phyloP scores from a whole-genome alignment of 2,113 vertebrate genomes.

The Thalassoma bifasciatum region DNA sequence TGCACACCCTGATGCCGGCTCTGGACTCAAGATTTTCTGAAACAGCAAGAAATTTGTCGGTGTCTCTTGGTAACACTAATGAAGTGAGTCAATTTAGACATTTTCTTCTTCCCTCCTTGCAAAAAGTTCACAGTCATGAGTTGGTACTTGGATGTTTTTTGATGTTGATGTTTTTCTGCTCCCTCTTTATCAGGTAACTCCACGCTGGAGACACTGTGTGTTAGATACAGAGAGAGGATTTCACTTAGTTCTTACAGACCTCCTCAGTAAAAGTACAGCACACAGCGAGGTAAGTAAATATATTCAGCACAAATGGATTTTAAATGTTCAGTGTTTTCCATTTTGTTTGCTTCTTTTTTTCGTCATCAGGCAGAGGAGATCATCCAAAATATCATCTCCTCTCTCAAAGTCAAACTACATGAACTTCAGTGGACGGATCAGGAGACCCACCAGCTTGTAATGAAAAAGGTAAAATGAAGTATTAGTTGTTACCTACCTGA shows the following conservation, averaged over 20 bases:
- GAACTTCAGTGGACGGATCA: conserved; percentile 72
- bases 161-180: conserved; percentile 8
- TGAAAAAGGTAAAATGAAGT: conserved; percentile 74
- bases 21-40: conserved; percentile 80
- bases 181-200: conserved; percentile 60
- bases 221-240: conserved; percentile 78
- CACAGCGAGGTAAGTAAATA: conserved; percentile 65
- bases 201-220: conserved; percentile 82
- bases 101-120: neutral
- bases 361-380: conserved; percentile 76
- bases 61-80: conserved; percentile 51
- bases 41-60: conserved; percentile 67
- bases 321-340: neutral
- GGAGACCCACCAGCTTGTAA: conserved; percentile 45
- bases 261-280: conserved; percentile 61
- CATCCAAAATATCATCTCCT: conserved; percentile 70
- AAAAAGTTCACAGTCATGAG: neutral
- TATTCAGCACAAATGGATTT: neutral
- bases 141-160: neutral
- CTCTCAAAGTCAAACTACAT: conserved; percentile 73
- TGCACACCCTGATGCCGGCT: conserved; percentile 82
- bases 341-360: conserved; percentile 5
- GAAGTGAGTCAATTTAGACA: conserved; percentile 52
- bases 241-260: conserved; percentile 63
- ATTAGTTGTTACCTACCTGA: neutral